Conservation (phyloP, 2,888 invertebrate species). For the Synanthedon myopaeformis region DNA sequence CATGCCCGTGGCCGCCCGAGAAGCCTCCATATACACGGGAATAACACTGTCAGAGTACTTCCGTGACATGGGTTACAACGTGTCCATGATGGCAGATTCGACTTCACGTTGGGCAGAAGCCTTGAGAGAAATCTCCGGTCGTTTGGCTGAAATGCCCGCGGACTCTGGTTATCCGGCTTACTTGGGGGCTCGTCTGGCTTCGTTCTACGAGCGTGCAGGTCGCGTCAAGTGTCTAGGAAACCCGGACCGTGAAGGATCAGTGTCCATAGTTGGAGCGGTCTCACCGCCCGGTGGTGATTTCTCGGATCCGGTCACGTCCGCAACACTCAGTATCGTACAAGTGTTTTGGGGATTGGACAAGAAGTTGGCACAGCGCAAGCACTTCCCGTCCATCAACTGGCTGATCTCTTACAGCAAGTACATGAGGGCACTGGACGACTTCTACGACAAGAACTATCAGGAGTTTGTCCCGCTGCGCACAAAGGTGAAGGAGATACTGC, state of each 20-base stretch:
- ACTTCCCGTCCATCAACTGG: slow-evolving; percentile 99
- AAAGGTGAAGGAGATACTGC: slow-evolving; percentile 93
- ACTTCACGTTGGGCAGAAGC: slow-evolving; percentile 99
- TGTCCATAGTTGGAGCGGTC: slow-evolving; percentile 99
- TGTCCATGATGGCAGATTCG: slow-evolving; percentile 99
- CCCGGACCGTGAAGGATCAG: slow-evolving; percentile 98
- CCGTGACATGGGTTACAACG: slow-evolving; percentile 99
- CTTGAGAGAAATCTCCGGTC: slow-evolving; percentile 98
- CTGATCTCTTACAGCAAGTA: slow-evolving; percentile 98
- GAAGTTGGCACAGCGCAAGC: slow-evolving; percentile 98
- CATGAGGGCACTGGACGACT: slow-evolving; percentile 97
- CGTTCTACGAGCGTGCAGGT: slow-evolving; percentile 99
- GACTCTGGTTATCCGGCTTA: slow-evolving; percentile 99
- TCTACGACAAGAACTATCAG: slow-evolving; percentile 97
- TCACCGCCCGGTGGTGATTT: slow-evolving; percentile 99
- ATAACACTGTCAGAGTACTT: slow-evolving; percentile 99
- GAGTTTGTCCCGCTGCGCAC: slow-evolving; percentile 98
- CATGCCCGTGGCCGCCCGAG: slow-evolving; percentile 99
- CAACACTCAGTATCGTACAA: slow-evolving; percentile 98
- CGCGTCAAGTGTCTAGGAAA: slow-evolving; percentile 97
- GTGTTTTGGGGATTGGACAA: slow-evolving; percentile 99
- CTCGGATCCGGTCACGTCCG: slow-evolving; percentile 99
- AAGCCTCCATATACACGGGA: slow-evolving; percentile 92
- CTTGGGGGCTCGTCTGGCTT: slow-evolving; percentile 96
- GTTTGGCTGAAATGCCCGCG: slow-evolving; percentile 99